A percentile compares a stretch with the other conserved stretches of the same genome.
Conservation (phyloP, 2,797 vertebrate species). For the Peromyscus aztecus region DNA sequence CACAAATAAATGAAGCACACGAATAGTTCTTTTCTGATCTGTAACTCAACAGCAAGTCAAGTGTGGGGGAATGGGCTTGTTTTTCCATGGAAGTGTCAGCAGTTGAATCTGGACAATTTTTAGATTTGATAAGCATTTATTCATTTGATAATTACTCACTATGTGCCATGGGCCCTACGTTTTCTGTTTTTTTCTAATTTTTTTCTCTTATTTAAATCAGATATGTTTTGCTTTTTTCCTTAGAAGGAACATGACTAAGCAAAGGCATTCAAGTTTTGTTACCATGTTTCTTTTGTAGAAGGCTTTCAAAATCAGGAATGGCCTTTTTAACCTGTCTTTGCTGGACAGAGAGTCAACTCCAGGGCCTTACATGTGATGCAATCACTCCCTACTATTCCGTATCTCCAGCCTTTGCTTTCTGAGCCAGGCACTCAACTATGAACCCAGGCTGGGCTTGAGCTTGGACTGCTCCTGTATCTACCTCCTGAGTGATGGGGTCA, state of each 20-base stretch:
- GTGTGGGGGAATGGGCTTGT: neutral
- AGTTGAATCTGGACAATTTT: neutral
- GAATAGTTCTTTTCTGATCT: neutral
- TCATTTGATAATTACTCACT: conserved; percentile 26
- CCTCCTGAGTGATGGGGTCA: too few relatives aligned
- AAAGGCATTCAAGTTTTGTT: conserved; percentile 37
- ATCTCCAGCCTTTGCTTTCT: neutral
- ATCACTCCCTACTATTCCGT: too few relatives aligned
- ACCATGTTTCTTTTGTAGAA: neutral
- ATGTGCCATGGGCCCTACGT: neutral
- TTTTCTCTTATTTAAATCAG: conserved; percentile 7
- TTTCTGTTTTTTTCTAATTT: neutral
- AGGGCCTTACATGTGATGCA: too few relatives aligned
- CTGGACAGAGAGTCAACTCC: too few relatives aligned
- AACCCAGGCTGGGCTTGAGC: neutral
- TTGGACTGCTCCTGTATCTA: neutral
- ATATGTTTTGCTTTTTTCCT: neutral
- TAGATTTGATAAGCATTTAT: conserved; percentile 22
- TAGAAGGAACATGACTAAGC: neutral
- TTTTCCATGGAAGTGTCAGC: neutral
- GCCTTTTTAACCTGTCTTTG: neutral
- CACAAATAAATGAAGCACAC: neutral
- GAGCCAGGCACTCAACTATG: neutral
- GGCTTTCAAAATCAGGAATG: conserved; percentile 10
- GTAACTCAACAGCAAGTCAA: neutral